Conservation (phyloP, 2,888 invertebrate species). For the Dendrolimus houi region DNA sequence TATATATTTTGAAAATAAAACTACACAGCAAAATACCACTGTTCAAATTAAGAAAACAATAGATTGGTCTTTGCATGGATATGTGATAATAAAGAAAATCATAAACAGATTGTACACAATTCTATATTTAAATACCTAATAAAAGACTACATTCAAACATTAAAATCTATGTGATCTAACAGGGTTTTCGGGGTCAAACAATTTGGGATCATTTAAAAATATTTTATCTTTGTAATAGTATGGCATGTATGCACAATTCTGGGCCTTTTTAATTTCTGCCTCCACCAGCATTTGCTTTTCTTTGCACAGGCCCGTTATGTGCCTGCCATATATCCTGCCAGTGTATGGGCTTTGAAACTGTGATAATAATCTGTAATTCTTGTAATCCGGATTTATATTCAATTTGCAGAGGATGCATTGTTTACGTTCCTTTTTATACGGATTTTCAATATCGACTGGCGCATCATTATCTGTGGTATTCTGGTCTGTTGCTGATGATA, state of each 20-base stretch:
- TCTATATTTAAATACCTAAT: not conserved
- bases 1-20: no score
- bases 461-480: constrained; percentile 31
- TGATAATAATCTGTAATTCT: constrained; percentile 92
- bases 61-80: no score
- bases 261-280: constrained; percentile 84
- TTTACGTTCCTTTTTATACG: constrained; percentile 83
- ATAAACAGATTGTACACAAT: not conserved
- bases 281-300: constrained; percentile 86
- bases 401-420: constrained; percentile 90
- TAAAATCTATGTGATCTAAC: constrained; percentile 84
- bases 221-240: constrained; percentile 86
- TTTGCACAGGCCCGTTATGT: constrained; percentile 95
- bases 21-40: no score
- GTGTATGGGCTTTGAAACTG: constrained; percentile 98
- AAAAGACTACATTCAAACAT: constrained; percentile 1
- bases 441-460: constrained; percentile 83
- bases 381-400: constrained; percentile 90
- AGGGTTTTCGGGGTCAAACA: constrained; percentile 93
- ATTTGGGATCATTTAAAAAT: constrained; percentile 90
- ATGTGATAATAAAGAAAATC: not conserved
- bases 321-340: constrained; percentile 92
- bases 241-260: constrained; percentile 89
- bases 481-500: not conserved
- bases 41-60: no score